Evolutionary conservation across 2,797 vertebrate genomes (phyloP).

Genomic region (Parotocinclus haroldoi): DNA sequence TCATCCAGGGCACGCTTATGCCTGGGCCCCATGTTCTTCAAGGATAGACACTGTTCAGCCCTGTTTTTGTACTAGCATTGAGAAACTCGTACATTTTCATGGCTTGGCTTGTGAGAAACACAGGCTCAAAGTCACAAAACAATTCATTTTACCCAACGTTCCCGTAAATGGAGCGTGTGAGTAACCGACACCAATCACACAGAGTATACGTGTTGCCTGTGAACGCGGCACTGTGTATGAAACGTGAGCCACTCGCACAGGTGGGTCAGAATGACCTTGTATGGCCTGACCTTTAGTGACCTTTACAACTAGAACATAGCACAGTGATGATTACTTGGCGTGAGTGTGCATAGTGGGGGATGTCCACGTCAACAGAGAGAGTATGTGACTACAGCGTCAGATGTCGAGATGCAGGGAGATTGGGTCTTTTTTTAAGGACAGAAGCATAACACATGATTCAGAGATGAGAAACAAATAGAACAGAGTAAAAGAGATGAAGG

Average conservation of each 20-base stretch:
- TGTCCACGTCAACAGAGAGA: neutral
- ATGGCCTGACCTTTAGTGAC: conserved; percentile 33
- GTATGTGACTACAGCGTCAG: neutral
- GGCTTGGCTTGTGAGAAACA: too few species aligned
- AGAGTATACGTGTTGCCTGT: neutral
- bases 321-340: conserved; percentile 4
- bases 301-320: conserved; percentile 28
- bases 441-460: neutral
- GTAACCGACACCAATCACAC: neutral
- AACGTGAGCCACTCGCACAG: conserved; percentile 24
- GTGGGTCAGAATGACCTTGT: conserved; percentile 13
- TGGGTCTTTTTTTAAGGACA: conserved; percentile 1
- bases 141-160: too few species aligned
- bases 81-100: too few species aligned
- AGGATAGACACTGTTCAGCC: too few species aligned
- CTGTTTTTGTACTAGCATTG: too few species aligned
- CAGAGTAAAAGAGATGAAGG: neutral
- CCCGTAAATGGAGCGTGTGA: too few species aligned
- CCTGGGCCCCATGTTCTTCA: too few species aligned
- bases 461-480: neutral
- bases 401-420: neutral
- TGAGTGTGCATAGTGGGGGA: neutral
- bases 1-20: too few species aligned
- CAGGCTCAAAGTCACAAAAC: too few species aligned
- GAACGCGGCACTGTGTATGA: conserved; percentile 4